Conservation (phyloP, 2,113 vertebrate species). For the Oreochromis aureus region DNA sequence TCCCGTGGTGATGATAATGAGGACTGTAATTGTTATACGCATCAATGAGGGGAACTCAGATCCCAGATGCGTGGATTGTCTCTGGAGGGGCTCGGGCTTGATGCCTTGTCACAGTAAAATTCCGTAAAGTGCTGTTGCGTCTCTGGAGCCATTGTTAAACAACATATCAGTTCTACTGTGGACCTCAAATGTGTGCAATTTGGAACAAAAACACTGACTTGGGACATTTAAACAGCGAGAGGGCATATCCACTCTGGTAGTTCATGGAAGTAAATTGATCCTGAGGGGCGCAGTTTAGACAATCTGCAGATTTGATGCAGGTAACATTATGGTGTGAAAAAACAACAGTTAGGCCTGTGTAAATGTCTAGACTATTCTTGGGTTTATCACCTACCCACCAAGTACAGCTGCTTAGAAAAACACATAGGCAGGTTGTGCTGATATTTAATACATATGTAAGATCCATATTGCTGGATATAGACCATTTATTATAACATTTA, state of each 20-base stretch:
- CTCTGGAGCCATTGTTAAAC: constrained; percentile 42
- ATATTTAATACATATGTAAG: neutral
- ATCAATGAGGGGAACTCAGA: constrained; percentile 43
- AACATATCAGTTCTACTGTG: constrained; percentile 11
- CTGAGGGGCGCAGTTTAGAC: constrained; percentile 21
- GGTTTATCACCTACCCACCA: constrained; percentile 65
- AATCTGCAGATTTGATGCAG: constrained; percentile 72
- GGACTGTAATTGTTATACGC: constrained; percentile 47
- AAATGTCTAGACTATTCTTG: constrained; percentile 62
- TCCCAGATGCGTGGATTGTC: constrained; percentile 42
- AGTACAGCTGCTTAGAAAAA: constrained; percentile 24
- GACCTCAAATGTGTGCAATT: constrained; percentile 17
- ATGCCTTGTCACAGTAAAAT: constrained; percentile 60
- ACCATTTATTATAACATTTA: neutral
- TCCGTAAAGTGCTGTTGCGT: constrained; percentile 41
- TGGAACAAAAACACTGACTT: constrained; percentile 22
- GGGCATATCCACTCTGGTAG: neutral
- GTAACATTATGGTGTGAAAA: constrained; percentile 71
- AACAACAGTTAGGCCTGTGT: constrained; percentile 71
- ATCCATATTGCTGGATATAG: neutral
- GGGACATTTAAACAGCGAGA: neutral
- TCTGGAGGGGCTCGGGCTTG: constrained; percentile 42
- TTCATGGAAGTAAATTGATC: constrained; percentile 25
- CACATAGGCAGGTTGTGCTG: constrained; percentile 18
- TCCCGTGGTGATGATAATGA: constrained; percentile 53